Percentiles rank a stretch among this genome's conserved stretches.
Conservation (phyloP, 2,797 vertebrate genomes). For the Lindbergichthys nudifrons region DNA sequence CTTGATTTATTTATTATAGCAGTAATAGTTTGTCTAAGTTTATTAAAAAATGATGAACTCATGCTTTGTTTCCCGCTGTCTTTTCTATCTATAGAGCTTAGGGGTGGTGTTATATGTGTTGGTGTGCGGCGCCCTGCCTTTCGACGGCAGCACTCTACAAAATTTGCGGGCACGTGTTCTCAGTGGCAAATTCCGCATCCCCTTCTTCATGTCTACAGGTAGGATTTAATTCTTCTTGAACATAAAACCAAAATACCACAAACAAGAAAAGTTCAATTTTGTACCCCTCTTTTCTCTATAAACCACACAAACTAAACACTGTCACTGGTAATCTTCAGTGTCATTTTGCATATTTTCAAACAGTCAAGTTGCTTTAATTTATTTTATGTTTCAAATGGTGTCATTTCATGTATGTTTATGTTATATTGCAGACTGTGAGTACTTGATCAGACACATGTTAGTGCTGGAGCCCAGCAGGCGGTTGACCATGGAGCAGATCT, state of each 20-base stretch:
- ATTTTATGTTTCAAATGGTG: accelerated
- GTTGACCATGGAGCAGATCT: conserved; percentile 98
- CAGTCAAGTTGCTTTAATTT: background rate
- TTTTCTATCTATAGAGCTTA: conserved; percentile 86
- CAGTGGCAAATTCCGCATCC: conserved; percentile 98
- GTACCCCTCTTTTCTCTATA: background rate
- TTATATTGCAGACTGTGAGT: conserved; percentile 92
- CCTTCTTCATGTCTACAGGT: conserved; percentile 98
- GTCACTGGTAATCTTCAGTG: background rate
- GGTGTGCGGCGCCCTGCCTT: conserved; percentile 96
- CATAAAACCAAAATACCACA: background rate
- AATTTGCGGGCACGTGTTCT: conserved; percentile 96
- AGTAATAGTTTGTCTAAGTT: background rate
- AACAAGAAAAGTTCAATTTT: background rate
- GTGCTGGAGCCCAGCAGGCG: conserved; percentile 95
- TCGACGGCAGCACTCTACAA: conserved; percentile 98
- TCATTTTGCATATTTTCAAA: background rate
- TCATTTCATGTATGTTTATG: conserved; percentile 17
- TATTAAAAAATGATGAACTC: background rate
- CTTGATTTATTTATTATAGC: background rate
- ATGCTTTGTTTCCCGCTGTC: conserved; percentile 3
- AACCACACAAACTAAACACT: background rate
- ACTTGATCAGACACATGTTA: conserved; percentile 98
- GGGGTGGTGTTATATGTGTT: conserved; percentile 97
- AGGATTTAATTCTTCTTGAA: conserved; percentile 14